phyloP scores from a whole-genome alignment of 2,113 vertebrate genomes.

The Hypomesus transpacificus region DNA sequence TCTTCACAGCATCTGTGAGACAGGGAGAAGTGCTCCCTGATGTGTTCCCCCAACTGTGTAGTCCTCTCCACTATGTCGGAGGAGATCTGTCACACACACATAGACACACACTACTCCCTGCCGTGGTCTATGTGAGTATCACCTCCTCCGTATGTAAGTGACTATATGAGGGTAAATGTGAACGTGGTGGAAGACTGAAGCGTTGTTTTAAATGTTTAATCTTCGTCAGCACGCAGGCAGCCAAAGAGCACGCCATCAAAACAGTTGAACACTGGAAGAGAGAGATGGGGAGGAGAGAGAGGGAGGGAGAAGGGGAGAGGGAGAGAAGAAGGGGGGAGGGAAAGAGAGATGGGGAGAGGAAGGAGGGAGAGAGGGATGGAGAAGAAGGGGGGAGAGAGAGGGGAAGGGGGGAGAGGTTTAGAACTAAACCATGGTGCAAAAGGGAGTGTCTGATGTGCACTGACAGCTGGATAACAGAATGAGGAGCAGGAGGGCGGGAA shows the following conservation, averaged over 20 bases:
- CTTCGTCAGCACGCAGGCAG: background rate
- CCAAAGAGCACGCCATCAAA: background rate
- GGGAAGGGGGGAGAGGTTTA: background rate
- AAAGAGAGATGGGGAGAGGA: background rate
- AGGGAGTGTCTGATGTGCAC: background rate
- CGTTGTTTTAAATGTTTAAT: constrained; percentile 7
- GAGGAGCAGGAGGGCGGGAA: background rate
- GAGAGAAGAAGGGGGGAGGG: too few species aligned
- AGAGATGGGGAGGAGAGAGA: background rate
- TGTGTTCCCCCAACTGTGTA: too few species aligned
- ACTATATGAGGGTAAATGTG: background rate
- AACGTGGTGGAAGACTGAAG: background rate
- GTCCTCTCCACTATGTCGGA: too few species aligned
- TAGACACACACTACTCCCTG: too few species aligned
- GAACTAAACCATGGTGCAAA: background rate
- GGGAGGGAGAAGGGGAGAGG: too few species aligned
- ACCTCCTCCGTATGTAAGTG: too few species aligned
- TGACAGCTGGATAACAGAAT: constrained; percentile 13
- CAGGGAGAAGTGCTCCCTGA: too few species aligned
- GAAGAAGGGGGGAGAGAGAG: background rate
- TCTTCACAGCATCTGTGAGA: too few species aligned
- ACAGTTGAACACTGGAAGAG: background rate
- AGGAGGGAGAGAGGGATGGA: background rate
- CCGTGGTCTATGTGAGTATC: too few species aligned
- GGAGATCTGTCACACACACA: too few species aligned